A percentile compares a stretch with the other conserved stretches of the same genome.
These are phyloP conservation scores for Strix uralensis DNA, from an alignment of 2,113 vertebrate genomes.

Conservation along the genomic window DNA sequence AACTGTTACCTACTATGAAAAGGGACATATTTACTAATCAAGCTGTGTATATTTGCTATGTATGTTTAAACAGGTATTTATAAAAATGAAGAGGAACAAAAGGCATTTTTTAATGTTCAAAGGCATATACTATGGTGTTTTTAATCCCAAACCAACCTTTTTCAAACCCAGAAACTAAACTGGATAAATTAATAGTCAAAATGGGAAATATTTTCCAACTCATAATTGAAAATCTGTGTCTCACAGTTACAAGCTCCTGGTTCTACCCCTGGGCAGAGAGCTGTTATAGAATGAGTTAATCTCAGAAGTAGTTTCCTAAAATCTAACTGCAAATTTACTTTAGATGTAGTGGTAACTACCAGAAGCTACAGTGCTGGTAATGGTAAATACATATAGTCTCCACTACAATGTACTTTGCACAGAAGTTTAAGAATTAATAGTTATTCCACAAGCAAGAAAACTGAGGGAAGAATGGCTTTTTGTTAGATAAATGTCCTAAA, in stretches of 20 bases:
- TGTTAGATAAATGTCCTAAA: background rate
- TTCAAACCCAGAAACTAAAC: background rate
- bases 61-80: background rate
- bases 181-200: background rate
- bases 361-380: background rate
- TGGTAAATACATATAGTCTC: background rate
- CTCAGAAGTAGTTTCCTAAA: background rate
- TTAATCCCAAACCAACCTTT: background rate
- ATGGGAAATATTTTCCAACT: background rate
- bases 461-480: background rate
- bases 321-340: background rate
- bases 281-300: fast-evolving
- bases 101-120: background rate
- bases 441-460: background rate
- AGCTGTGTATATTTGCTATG: background rate
- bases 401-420: background rate
- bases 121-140: background rate
- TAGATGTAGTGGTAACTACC: background rate
- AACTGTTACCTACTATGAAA: background rate
- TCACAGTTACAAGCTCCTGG: background rate
- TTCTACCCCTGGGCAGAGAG: background rate
- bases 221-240: background rate
- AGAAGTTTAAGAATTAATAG: background rate
- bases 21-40: background rate
- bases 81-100: background rate